Base-by-base conservation (phyloP, 2,797 vertebrate genomes). In the Chelon auratus region DNA sequence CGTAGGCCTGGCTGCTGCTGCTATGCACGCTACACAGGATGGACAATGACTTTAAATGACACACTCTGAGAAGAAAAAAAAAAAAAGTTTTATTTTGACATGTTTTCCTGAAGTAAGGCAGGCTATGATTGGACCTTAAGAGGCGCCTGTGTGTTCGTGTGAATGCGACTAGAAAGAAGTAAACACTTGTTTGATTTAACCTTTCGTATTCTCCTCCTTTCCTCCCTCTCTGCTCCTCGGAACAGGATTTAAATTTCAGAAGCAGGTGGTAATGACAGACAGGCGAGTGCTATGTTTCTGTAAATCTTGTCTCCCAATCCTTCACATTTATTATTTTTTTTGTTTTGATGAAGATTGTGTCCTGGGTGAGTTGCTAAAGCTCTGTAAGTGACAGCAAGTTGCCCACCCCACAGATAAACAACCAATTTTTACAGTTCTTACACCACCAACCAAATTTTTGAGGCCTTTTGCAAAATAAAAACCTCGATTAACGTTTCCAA, bases 51-150 rank as follows among this genome's bases (percentile, higher is more conserved):
- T 78, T 79, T 42, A 57, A 81, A 71, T 54, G 59, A 78, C 55
- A 73, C 62, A 54, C 62, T 88, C 68, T 74, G 62, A 62, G 57
- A 71, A 3, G 53, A 67, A 68, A 42, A 60, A 78, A 45, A n/a
- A 45, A 8, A 45, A 26, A 0, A 11, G 75, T 64, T 81, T 84
- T 76, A 68, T 77, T 74, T 81, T 80, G 55, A 77, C 48, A 65
- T 71, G 72, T 76, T 86, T 83, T 82, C 12, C 48, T 82, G 59
- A 84, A 59, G 48, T 73, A 77, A 80, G 54, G 52, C 53, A 56
- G 72, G 75, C 70, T 76, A 43, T 80, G 51, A 74, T 83, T 84
- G 81, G 75, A 84, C 65, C 66, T 83, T 70, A 68, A 85, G 77
- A 65, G 56, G 68, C 74, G 70, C 79, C 72, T 69, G 66, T 59